phyloP scores from a whole-genome alignment of 2,113 vertebrate species.

The Globicephala melas region DNA sequence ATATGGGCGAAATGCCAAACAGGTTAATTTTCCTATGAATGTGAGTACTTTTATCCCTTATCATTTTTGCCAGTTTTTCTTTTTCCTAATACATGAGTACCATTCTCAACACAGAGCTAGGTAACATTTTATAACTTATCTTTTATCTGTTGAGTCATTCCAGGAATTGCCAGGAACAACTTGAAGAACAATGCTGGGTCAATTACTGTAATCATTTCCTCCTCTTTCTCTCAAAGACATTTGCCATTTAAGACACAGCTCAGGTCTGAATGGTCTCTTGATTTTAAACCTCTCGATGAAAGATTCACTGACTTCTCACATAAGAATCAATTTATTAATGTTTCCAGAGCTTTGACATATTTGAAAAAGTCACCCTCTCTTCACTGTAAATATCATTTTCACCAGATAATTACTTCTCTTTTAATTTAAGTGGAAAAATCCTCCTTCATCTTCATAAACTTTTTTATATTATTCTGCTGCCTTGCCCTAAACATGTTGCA shows the following conservation, averaged over 20 bases:
- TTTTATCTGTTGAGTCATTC: constrained; percentile 40
- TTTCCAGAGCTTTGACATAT: background rate
- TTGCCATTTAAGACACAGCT: constrained; percentile 28
- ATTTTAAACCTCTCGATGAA: constrained; percentile 40
- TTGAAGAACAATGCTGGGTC: background rate
- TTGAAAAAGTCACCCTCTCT: background rate
- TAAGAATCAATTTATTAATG: constrained; percentile 43
- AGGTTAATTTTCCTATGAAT: constrained; percentile 22
- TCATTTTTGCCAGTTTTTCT: background rate
- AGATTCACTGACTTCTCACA: background rate
- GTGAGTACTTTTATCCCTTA: background rate
- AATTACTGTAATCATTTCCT: background rate
- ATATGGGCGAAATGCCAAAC: background rate
- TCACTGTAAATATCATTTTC: background rate
- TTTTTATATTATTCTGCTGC: background rate
- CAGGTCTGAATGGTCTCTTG: constrained; percentile 49
- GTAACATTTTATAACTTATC: background rate
- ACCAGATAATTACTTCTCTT: background rate
- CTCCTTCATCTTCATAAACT: background rate
- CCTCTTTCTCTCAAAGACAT: background rate
- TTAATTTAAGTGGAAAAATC: constrained; percentile 19
- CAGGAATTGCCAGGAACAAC: background rate
- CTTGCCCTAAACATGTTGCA: background rate
- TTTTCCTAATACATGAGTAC: background rate
- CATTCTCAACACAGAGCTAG: background rate